Percentiles rank a stretch among this genome's conserved stretches.
These are phyloP conservation scores for Choloepus hoffmanni DNA, from an alignment of 2,113 vertebrate genomes.

Conservation along the genomic window DNA sequence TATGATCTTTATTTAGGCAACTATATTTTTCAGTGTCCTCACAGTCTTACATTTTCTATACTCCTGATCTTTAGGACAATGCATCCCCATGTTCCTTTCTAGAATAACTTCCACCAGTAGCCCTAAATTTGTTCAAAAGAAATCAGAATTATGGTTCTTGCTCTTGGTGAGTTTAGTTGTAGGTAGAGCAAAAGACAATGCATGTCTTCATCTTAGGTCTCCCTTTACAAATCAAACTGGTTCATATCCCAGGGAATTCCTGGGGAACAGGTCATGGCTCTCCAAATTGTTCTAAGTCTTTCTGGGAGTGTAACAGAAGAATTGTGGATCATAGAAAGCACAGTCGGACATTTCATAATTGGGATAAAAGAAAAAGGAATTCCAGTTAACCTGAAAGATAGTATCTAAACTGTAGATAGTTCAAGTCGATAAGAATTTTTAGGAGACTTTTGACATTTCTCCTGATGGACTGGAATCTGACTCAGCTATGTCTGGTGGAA, in stretches of 20 bases:
- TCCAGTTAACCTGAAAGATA: not conserved
- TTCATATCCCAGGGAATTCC: not conserved
- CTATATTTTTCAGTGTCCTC: not conserved
- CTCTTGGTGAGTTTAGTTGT: not conserved
- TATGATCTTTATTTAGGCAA: not conserved
- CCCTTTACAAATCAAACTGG: not conserved
- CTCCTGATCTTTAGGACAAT: not conserved
- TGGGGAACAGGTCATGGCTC: not conserved
- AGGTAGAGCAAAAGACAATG: not conserved
- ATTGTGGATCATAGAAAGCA: not conserved
- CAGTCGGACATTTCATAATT: not conserved
- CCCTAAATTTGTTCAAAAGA: not conserved
- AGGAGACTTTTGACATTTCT: not conserved
- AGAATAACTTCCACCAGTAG: not conserved
- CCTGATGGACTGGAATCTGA: not conserved
- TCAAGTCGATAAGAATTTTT: slow-evolving; percentile 3
- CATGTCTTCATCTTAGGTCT: not conserved
- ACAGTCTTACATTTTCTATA: not conserved
- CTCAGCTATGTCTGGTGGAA: not conserved
- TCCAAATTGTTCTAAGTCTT: not conserved
- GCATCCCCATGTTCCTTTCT: not conserved
- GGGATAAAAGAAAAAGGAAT: not conserved
- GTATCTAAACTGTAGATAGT: not conserved
- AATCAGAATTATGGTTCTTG: not conserved
- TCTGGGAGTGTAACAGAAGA: not conserved